These are phyloP conservation scores for Lasioglossum lativentre DNA, from an alignment of 2,888 invertebrate genomes.

Conservation along the genomic window DNA sequence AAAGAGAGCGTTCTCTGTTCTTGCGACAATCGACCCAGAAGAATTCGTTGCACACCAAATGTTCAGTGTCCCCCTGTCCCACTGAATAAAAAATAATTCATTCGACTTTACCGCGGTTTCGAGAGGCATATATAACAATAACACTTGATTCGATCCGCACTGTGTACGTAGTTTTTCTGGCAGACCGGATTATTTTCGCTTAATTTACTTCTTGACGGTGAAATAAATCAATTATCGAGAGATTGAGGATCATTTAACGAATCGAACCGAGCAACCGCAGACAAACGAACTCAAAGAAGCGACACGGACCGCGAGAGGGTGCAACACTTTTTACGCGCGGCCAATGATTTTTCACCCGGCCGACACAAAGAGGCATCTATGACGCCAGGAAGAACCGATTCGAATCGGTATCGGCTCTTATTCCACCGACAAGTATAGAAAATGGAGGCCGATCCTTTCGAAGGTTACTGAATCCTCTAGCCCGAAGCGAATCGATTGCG, in stretches of 20 bases:
- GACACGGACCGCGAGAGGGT: not conserved
- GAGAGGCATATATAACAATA: not conserved
- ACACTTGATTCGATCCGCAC: not conserved
- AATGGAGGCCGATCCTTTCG: constrained; percentile 65
- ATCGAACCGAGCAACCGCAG: not conserved
- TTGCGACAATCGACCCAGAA: not conserved
- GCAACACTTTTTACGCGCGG: not conserved
- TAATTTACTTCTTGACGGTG: not conserved
- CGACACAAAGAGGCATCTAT: not conserved
- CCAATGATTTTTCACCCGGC: not conserved
- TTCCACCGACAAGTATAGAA: constrained; percentile 53
- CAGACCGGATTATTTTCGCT: not conserved
- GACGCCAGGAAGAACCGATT: constrained; percentile 62
- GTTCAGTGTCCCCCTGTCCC: too few relatives aligned
- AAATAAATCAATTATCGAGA: not conserved
- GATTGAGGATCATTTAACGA: not conserved
- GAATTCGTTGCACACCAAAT: not conserved
- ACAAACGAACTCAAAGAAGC: not conserved
- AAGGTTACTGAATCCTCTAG: constrained; percentile 65
- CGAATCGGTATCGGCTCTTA: constrained; percentile 66
- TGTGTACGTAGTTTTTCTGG: not conserved
- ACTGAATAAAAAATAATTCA: not conserved
- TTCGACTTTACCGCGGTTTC: not conserved
- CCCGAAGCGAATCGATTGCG: constrained; percentile 75
- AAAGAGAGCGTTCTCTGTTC: too few relatives aligned